Evolutionary conservation across 2,113 vertebrate species (phyloP).

Genomic region (Marcusenius ussheri): DNA sequence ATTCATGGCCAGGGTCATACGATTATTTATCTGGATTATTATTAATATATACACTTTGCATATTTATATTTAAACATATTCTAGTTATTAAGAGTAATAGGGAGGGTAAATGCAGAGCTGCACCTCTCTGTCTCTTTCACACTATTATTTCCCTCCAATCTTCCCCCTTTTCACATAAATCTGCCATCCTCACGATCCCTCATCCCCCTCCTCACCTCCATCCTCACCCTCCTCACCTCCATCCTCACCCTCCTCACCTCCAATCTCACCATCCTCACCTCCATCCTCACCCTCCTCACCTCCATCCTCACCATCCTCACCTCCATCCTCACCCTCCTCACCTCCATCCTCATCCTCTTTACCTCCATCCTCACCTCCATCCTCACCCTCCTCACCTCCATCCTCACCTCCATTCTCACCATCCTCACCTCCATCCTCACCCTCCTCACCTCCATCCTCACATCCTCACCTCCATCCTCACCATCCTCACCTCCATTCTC

Average conservation of each 20-base stretch:
- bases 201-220: neutral
- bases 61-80: neutral
- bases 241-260: no score
- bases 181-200: neutral
- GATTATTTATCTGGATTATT: neutral
- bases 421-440: neutral
- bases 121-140: neutral
- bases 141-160: neutral
- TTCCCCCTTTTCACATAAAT: neutral
- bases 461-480: neutral
- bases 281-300: neutral
- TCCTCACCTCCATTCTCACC: neutral
- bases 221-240: no score
- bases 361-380: neutral
- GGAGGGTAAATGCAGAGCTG: neutral
- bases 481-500: neutral
- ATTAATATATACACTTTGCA: neutral
- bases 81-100: neutral
- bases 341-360: no score
- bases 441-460: neutral
- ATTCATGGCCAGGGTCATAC: neutral
- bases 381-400: no score
- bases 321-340: no score
- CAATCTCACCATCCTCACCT: neutral
- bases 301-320: no score